Evolutionary conservation across 2,113 vertebrate species (phyloP).

Genomic region (Apteryx mantelli): DNA sequence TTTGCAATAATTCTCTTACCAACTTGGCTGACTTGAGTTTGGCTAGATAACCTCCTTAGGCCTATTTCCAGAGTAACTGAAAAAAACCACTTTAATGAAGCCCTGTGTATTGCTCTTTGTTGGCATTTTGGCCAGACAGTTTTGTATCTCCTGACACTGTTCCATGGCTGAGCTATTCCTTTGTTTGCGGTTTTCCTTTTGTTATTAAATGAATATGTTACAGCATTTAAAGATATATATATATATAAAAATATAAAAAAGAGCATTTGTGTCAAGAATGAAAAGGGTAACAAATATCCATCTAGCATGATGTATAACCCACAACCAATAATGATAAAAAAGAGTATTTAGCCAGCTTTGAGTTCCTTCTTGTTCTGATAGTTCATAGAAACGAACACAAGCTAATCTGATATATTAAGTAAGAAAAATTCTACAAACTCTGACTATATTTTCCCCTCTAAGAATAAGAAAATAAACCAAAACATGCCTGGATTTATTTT

Average conservation of each 20-base stretch:
- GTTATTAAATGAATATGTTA: not conserved
- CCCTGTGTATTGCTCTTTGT: not conserved
- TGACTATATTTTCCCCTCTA: not conserved
- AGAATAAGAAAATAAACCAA: not conserved
- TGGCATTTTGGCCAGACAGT: not conserved
- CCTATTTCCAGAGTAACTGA: not conserved
- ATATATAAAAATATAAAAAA: not conserved
- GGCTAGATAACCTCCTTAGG: not conserved
- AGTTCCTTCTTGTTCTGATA: not conserved
- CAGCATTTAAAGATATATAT: not conserved
- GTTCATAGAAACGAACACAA: not conserved
- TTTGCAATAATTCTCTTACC: not conserved
- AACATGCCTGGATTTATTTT: not conserved
- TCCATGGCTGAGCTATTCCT: not conserved
- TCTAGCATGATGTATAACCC: not conserved
- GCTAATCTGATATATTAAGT: not conserved
- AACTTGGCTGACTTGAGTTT: not conserved
- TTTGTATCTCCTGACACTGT: not conserved
- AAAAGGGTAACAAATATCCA: not conserved
- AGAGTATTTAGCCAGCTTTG: not conserved
- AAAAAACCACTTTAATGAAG: not conserved
- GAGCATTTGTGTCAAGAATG: not conserved
- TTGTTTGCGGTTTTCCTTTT: fast-evolving
- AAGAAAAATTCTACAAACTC: not conserved
- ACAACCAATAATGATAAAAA: not conserved